A percentile compares a stretch with the other conserved stretches of the same genome.
Evolutionary conservation across 2,888 invertebrate genomes (phyloP).

Genomic region (Folsomia manolachei): DNA sequence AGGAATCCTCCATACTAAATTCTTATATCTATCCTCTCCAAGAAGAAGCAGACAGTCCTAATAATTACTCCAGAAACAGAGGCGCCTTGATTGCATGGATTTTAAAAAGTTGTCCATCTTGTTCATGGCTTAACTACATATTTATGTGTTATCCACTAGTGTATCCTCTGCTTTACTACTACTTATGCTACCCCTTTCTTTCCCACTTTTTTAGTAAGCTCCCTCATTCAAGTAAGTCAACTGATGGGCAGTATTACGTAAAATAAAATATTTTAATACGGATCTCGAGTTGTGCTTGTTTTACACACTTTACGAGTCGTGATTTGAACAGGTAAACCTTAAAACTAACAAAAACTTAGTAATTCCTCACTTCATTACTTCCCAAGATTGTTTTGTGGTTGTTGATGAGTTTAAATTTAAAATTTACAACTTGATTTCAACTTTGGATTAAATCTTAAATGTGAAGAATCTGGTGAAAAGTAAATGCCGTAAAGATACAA

Average conservation of each 20-base stretch:
- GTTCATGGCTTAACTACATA: constrained; percentile 3
- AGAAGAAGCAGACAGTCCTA: constrained; percentile 8
- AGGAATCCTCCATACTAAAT: no score
- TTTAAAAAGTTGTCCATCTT: constrained; percentile 37
- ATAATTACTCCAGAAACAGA: constrained; percentile 32
- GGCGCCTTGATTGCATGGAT: constrained; percentile 30
- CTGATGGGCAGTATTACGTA: no score
- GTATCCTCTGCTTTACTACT: no score
- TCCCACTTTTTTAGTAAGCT: no score
- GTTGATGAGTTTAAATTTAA: neutral
- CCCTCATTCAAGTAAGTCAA: neutral
- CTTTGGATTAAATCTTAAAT: neutral
- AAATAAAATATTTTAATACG: neutral
- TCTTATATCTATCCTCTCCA: no score
- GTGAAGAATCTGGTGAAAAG: no score
- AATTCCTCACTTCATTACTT: neutral
- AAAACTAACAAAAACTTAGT: neutral
- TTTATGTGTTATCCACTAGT: no score
- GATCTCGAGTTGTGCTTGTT: neutral
- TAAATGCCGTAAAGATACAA: no score
- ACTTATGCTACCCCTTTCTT: neutral
- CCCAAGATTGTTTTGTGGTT: neutral
- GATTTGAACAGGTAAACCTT: neutral
- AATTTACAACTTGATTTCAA: neutral
- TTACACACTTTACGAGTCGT: neutral